phyloP scores from a whole-genome alignment of 1,140 invertebrate species.

The Apis florea region DNA sequence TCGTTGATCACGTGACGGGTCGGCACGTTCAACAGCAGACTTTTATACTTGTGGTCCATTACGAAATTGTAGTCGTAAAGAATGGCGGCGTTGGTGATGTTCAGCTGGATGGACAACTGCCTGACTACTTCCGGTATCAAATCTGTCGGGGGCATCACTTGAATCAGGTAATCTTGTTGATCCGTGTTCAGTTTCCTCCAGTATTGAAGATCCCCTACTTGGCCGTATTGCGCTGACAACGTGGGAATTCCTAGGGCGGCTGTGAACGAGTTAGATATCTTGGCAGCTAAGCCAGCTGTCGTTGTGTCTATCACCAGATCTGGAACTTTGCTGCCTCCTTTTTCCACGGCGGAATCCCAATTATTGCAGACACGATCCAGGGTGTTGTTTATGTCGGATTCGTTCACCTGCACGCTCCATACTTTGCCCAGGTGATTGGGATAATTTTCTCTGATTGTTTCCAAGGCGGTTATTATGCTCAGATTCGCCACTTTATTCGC shows the following conservation, averaged over 20 bases:
- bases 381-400: slow-evolving; percentile 59
- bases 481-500: slow-evolving; percentile 70
- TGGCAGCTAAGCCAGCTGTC: slow-evolving; percentile 87
- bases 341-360: slow-evolving; percentile 67
- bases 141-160: slow-evolving; percentile 90
- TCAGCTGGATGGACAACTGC: slow-evolving; percentile 89
- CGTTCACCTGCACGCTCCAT: slow-evolving; percentile 67
- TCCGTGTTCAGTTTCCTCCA: slow-evolving; percentile 87
- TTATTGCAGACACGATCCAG: slow-evolving; percentile 67
- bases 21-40: slow-evolving; percentile 91
- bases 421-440: slow-evolving; percentile 69
- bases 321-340: slow-evolving; percentile 81
- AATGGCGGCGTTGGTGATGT: slow-evolving; percentile 94
- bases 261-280: slow-evolving; percentile 91
- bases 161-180: slow-evolving; percentile 86
- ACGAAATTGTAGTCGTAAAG: slow-evolving; percentile 93
- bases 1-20: slow-evolving; percentile 91
- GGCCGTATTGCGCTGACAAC: slow-evolving; percentile 90
- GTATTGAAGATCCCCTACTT: slow-evolving; percentile 88
- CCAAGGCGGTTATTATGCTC: slow-evolving; percentile 71
- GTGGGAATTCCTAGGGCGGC: slow-evolving; percentile 90
- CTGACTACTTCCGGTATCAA: slow-evolving; percentile 90
- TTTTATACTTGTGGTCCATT: slow-evolving; percentile 96
- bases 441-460: slow-evolving; percentile 63
- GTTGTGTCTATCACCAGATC: slow-evolving; percentile 91